Evolutionary conservation across 2,797 vertebrate species (phyloP).

Genomic region (Onychomys torridus): DNA sequence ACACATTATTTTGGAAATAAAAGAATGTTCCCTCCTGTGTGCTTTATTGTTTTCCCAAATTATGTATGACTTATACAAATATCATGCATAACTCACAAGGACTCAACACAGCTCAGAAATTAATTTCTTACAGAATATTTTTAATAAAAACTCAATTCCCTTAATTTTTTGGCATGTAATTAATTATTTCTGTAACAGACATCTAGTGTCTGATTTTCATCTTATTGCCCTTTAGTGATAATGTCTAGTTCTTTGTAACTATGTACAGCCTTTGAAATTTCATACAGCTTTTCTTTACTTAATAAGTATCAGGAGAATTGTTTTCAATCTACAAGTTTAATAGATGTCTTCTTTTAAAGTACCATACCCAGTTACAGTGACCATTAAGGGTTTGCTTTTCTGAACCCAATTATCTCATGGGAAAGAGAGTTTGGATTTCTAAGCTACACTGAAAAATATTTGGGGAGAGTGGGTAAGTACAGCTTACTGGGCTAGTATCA

Average conservation of each 20-base stretch:
- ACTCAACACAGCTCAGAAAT: background rate
- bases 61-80: constrained; percentile 51
- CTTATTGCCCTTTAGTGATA: background rate
- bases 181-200: constrained; percentile 16
- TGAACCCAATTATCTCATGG: background rate
- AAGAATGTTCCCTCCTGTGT: constrained; percentile 47
- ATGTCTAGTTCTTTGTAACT: background rate
- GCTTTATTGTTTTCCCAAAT: constrained; percentile 59
- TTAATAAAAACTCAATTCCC: background rate
- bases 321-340: background rate
- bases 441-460: background rate
- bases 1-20: constrained; percentile 69
- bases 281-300: background rate
- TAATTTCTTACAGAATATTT: constrained; percentile 33
- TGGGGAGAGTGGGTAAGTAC: background rate
- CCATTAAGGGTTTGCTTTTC: background rate
- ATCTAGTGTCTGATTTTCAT: background rate
- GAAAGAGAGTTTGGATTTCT: background rate
- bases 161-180: background rate
- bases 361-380: background rate
- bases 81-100: background rate
- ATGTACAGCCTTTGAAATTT: background rate
- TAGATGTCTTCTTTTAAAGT: background rate
- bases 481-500: background rate
- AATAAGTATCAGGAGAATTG: background rate